Evolutionary conservation across 2,888 invertebrate genomes (phyloP), one percentile per base, ranked within the genome.

Genomic region (Hermaeophaga mercurialis): DNA sequence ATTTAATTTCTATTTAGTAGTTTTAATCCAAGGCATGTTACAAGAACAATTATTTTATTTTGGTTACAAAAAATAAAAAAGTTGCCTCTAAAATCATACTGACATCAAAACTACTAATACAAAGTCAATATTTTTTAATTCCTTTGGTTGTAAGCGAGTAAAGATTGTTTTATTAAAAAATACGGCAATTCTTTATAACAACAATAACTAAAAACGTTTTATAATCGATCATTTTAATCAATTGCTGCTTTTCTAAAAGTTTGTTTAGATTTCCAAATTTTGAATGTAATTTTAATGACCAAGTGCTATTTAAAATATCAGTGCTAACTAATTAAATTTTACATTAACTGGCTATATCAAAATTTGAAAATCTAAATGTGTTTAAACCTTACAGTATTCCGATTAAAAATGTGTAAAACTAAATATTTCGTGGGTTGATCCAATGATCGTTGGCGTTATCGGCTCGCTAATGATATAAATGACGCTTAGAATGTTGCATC

Each of bases 291-390:
- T 34, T 46, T 54, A 17, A 38, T 33, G 28, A 31, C 18, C 38
- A 36, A 43, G 38, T 44, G 28, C 34, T 49, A 19, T 54, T 43
- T 36, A 31, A 56, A 54, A 50, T 33, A 9, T 19, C 8, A 39
- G 39, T 39, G 39, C 39, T 44, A 22, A 26, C 33, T 31, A 28
- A 28, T 28, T 8, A 2, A 28, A 28, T 12, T 46, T 31, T 46
- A 8, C 19, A 19, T n/a, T n/a, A n/a, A n/a, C n/a, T n/a, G n/a
- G 2, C 18, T 19, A 19, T 39, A n/a, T 39, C 19, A 18, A 39
- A 39, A 3, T 39, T 11, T 19, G 19, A 39, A 39, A 19, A 18
- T 39, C 18, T 28, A 3, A 28, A 3, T n/a, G 4, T 24, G 3
- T 24, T 44, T 15, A n/a, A 28, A 14, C 24, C 24, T 43, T 19